Base-by-base conservation (phyloP, 2,797 vertebrate genomes). In the Pitangus sulphuratus region DNA sequence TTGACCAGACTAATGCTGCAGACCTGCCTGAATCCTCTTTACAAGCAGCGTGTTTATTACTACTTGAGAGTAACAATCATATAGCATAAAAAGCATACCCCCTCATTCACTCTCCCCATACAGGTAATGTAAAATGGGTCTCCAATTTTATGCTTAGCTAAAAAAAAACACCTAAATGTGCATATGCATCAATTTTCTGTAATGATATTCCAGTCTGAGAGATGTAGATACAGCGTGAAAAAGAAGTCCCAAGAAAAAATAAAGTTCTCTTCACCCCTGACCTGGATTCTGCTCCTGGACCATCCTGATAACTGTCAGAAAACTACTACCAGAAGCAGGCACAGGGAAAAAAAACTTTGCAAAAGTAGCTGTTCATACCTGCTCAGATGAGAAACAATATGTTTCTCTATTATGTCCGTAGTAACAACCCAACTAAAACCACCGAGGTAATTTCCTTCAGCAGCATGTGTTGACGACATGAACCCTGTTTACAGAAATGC, bases 401-500 rank as follows among this genome's bases (percentile, higher is more conserved):
- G 57, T 83, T 80, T 79, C 68, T 87, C 95, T 76, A 84, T 84
- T 84, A 48, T 71, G 57, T 80, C 87, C 82, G 72, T 76, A 78
- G 51, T 31, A 90, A 12, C 37, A 90, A 68, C 33, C 42, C 62
- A 94, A 95, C 74, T 89, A 94, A 93, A 95, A 89, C 58, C 5
- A 1, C 75, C 74, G 85, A 96, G 90, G 77, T 68, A 95, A 96
- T 90, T 88, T 96, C 79, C 78, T 90, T 92, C 62, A 88, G 83
- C 62, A 78, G 94, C 75, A 71, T 45, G 71, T 22, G 19, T 12
- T 85, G 80, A 84, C 28, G 84, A 95, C 88, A 39, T 70, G 88
- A 97, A 97, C 95, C 33, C 89, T 90, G 78, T 91, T 97, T 92
- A 94, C 71, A 91, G 87, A 88, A 95, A 97, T 89, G 71, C 9